A percentile compares a stretch with the other conserved stretches of the same genome.
phyloP scores from a whole-genome alignment of 2,888 invertebrate species.

The Chaetoderma sp. region DNA sequence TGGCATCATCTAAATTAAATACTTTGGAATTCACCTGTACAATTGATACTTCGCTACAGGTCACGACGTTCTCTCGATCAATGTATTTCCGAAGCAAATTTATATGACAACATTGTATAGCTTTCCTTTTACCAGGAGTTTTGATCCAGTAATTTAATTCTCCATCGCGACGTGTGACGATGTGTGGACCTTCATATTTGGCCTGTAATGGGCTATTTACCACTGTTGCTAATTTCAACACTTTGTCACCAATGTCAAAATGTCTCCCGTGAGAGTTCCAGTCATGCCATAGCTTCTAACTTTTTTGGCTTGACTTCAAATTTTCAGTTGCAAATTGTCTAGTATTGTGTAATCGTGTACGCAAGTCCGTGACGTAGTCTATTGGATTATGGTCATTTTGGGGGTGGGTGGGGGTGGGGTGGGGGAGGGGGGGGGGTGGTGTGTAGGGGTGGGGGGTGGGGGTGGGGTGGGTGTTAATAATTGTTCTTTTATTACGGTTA shows the following conservation, averaged over 20 bases:
- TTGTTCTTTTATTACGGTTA: too few relatives aligned
- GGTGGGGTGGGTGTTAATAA: too few relatives aligned
- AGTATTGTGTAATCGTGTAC: neutral
- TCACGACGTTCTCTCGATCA: conserved; percentile 19
- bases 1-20: too few relatives aligned
- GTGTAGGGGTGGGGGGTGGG: too few relatives aligned
- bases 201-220: conserved; percentile 4
- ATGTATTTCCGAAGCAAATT: conserved; percentile 33
- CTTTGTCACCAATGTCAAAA: conserved; percentile 37
- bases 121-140: conserved; percentile 32
- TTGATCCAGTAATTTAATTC: conserved; percentile 15
- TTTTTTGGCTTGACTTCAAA: neutral
- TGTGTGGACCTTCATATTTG: conserved; percentile 16
- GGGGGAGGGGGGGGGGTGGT: too few relatives aligned
- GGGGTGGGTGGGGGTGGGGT: too few relatives aligned
- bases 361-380: neutral
- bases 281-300: neutral
- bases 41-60: too few relatives aligned
- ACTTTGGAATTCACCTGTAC: too few relatives aligned
- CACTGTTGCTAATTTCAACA: conserved; percentile 22
- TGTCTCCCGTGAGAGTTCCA: neutral
- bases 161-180: neutral
- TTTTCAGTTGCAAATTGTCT: neutral
- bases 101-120: conserved; percentile 29
- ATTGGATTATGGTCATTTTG: neutral